Conservation (phyloP, 2,113 vertebrate species). For the Nycticebus coucang region DNA sequence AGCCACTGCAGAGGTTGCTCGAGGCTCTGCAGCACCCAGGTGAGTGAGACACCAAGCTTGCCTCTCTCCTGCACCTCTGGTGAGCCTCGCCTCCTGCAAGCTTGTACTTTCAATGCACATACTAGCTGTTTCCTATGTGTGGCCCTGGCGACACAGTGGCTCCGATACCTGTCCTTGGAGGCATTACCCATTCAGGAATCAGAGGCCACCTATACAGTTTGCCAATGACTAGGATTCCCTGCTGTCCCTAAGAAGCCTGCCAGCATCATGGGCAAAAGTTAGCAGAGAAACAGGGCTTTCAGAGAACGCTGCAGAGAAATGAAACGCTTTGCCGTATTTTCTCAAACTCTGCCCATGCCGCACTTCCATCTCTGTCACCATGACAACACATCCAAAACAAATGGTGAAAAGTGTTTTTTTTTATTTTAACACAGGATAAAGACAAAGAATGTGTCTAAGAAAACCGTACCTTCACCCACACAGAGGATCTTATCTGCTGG, state of each 20-base stretch:
- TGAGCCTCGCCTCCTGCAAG: no score
- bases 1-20: no score
- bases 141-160: no score
- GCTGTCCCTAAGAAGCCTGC: background rate
- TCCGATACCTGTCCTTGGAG: no score
- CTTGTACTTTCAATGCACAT: no score
- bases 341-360: background rate
- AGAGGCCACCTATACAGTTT: background rate
- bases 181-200: background rate
- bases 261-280: background rate
- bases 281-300: background rate
- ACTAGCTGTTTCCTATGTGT: no score
- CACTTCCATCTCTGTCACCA: background rate
- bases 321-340: background rate
- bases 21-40: no score
- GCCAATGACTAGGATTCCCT: background rate
- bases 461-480: background rate
- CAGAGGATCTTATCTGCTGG: background rate
- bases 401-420: background rate
- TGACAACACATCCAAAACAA: slow-evolving; percentile 20
- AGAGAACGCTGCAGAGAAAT: background rate
- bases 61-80: no score
- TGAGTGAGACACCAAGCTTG: no score
- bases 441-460: background rate
- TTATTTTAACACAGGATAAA: background rate